phyloP scores from a whole-genome alignment of 2,113 vertebrate genomes.

The Gnathonemus echidnorhynchus region DNA sequence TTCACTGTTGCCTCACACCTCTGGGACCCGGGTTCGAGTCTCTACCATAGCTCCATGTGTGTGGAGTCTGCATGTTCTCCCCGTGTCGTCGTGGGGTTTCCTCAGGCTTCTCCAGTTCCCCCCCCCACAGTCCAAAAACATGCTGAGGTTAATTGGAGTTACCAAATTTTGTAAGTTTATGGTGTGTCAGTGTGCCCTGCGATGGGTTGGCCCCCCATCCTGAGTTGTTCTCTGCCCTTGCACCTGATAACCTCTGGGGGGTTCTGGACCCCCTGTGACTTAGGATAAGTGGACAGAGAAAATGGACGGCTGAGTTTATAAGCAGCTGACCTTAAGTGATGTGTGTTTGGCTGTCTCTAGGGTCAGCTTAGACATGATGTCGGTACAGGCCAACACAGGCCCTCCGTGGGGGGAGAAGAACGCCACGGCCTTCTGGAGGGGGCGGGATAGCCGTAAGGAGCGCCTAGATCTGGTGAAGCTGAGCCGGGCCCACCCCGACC shows the following conservation, averaged over 20 bases:
- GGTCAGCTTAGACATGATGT: constrained; percentile 97
- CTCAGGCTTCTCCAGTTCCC: neutral
- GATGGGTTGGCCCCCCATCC: neutral
- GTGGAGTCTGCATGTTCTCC: neutral
- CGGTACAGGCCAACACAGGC: constrained; percentile 89
- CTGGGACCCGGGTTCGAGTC: neutral
- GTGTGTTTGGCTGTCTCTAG: constrained; percentile 51
- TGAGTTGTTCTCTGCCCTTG: neutral
- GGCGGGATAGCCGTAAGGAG: constrained; percentile 89
- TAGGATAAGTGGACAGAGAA: neutral
- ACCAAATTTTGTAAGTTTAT: neutral
- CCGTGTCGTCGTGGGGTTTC: neutral
- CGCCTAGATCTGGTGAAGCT: constrained; percentile 91
- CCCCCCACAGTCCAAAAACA: neutral
- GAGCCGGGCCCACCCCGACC: constrained; percentile 70
- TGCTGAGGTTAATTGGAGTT: neutral
- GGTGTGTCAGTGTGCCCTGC: neutral
- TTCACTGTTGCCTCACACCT: neutral
- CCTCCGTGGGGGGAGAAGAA: constrained; percentile 83
- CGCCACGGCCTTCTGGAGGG: constrained; percentile 84
- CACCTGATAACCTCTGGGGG: neutral
- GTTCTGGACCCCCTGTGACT: neutral
- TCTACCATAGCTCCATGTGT: neutral
- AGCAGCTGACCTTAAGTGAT: neutral
- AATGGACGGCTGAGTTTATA: neutral